phyloP scores from a whole-genome alignment of 1,140 invertebrate genomes.

The Drosophila navojoa region DNA sequence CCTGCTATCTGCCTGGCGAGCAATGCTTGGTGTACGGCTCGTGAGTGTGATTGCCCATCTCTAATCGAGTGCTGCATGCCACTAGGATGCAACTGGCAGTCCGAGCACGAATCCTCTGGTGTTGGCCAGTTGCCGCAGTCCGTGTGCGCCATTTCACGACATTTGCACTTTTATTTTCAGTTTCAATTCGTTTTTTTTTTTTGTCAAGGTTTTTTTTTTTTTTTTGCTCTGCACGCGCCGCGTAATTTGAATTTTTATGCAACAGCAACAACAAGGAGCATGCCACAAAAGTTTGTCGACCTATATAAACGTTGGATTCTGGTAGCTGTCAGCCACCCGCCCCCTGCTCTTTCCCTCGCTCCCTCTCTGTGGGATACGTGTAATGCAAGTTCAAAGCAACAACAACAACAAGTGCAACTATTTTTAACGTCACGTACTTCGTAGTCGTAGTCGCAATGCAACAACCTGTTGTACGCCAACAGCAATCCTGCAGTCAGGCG shows the following conservation, averaged over 20 bases:
- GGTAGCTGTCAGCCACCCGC: constrained; percentile 31
- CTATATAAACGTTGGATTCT: constrained; percentile 70
- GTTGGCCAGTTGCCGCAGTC: constrained; percentile 31
- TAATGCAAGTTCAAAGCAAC: constrained; percentile 77
- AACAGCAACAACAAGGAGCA: constrained; percentile 54
- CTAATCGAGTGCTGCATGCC: constrained; percentile 9
- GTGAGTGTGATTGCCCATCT: constrained; percentile 8
- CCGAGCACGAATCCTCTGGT: constrained; percentile 1
- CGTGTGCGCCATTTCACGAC: constrained; percentile 50
- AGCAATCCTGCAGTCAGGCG: constrained; percentile 51
- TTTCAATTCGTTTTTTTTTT: constrained; percentile 31
- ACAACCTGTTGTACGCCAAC: constrained; percentile 71
- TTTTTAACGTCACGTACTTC: constrained; percentile 72
- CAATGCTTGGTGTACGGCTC: not conserved
- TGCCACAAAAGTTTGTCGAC: constrained; percentile 81
- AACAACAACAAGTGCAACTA: constrained; percentile 62
- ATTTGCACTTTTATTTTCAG: constrained; percentile 81
- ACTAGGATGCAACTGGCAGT: not conserved
- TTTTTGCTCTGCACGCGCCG: constrained; percentile 47
- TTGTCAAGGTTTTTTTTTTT: not conserved
- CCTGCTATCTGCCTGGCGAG: too few species aligned
- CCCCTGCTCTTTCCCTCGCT: constrained; percentile 11
- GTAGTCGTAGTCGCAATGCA: constrained; percentile 60
- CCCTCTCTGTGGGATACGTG: constrained; percentile 63
- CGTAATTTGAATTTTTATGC: constrained; percentile 82